Evolutionary conservation across 2,797 vertebrate species (phyloP), one percentile per base, ranked within the genome.

Genomic region (Gymnoscopelus microlampas): DNA sequence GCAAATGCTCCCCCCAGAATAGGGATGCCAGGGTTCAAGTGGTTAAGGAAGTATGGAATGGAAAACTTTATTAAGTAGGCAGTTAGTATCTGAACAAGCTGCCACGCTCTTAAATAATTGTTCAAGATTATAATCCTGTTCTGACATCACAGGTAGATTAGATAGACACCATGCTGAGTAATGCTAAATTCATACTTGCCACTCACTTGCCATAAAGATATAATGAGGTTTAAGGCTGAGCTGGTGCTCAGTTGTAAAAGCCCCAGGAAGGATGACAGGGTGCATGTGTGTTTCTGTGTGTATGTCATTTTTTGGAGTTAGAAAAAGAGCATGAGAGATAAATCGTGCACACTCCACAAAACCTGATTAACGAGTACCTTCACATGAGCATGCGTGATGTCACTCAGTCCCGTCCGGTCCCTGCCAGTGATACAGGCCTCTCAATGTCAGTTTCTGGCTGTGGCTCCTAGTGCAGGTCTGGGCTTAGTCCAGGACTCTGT

Each of bases 301-400:
- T n/a, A 15, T 51, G 14, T 51, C 7, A 51, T 15, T n/a, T 15
- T 15, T n/a, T 15, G 12, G 50, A 3, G n/a, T 13, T 15, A 14
- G 50, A 51, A 15, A 51, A 11, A 50, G 32, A 35, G 32, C 32
- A 44, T 44, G 51, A 24, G 51, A 63, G 50, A 53, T 4, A 29
- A 51, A 63, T 51, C 62, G 32, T 13, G n/a, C 12, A 44, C n/a
- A 15, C 12, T 13, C n/a, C 12, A 51, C 29, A 32, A 10, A 14
- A 59, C 57, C 26, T n/a, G 57, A 44, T 6, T 14, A n/a, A 5
- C 0, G 29, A n/a, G 32, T 89, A 89, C 90, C 90, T 85, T 83
- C 66, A 81, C 74, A 67, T 56, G 68, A 66, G 39, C 50, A 54
- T 47, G 39, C 57, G 60, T 23, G 54, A 1, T 35, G 60, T 44